Conservation (phyloP, 2,113 vertebrate genomes). For the Ictalurus punctatus region DNA sequence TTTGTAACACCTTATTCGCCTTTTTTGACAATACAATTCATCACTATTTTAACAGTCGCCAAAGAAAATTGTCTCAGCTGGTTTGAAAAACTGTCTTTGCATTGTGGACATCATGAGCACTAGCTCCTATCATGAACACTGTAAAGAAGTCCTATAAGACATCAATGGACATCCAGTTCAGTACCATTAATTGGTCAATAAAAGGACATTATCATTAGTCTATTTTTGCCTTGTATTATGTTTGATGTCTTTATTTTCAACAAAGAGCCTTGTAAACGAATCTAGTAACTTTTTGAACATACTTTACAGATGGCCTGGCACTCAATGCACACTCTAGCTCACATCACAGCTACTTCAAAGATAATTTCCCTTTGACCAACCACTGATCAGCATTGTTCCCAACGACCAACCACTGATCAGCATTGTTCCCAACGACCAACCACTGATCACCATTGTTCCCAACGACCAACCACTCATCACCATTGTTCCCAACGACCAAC, state of each 20-base stretch:
- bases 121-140: neutral
- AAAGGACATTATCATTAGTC: too few relatives aligned
- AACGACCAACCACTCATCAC: neutral
- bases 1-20: neutral
- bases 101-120: neutral
- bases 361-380: neutral
- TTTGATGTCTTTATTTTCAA: neutral
- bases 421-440: neutral
- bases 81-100: neutral
- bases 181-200: neutral
- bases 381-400: neutral
- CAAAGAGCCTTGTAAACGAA: neutral
- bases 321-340: neutral
- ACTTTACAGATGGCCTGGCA: neutral
- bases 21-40: neutral
- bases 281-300: neutral
- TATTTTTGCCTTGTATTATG: neutral
- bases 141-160: neutral
- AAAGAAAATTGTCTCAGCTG: neutral
- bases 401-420: neutral
- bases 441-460: neutral
- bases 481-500: neutral
- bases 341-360: neutral
- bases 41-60: neutral
- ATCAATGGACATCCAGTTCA: neutral